Conservation (phyloP, 2,797 vertebrate genomes). For the Chiloscyllium punctatum region DNA sequence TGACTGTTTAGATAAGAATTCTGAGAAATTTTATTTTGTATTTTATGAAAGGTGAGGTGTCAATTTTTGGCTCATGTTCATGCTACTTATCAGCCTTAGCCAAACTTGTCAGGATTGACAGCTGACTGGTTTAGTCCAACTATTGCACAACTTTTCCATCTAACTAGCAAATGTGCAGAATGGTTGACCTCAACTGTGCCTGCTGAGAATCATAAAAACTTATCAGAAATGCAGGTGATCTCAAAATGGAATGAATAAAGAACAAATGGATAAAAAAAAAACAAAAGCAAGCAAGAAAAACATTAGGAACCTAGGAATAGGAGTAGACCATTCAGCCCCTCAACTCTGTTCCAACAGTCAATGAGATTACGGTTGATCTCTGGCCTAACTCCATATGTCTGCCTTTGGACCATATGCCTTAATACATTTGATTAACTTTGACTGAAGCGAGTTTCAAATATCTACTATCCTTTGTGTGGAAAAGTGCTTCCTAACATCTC, state of each 20-base stretch:
- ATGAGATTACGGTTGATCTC: too few relatives aligned
- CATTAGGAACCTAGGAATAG: too few relatives aligned
- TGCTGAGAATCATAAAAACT: not conserved
- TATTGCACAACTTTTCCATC: not conserved
- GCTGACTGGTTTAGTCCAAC: not conserved
- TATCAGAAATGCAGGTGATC: not conserved
- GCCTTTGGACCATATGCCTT: too few relatives aligned
- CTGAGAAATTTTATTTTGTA: not conserved
- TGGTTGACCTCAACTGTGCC: not conserved
- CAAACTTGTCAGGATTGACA: not conserved
- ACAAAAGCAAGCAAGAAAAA: too few relatives aligned
- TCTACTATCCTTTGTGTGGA: too few relatives aligned
- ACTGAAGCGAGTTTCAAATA: too few relatives aligned
- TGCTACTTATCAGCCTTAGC: not conserved
- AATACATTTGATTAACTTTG: too few relatives aligned
- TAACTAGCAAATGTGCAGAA: not conserved
- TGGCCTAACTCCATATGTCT: too few relatives aligned
- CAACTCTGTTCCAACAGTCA: too few relatives aligned
- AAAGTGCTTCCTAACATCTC: too few relatives aligned
- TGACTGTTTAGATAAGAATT: not conserved
- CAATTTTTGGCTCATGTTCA: conserved; percentile 18
- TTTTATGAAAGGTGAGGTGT: conserved; percentile 4
- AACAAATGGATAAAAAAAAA: too few relatives aligned
- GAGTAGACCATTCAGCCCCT: too few relatives aligned
- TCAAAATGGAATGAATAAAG: not conserved